phyloP scores from a whole-genome alignment of 2,888 invertebrate genomes.

The Ptilodon capucinus region DNA sequence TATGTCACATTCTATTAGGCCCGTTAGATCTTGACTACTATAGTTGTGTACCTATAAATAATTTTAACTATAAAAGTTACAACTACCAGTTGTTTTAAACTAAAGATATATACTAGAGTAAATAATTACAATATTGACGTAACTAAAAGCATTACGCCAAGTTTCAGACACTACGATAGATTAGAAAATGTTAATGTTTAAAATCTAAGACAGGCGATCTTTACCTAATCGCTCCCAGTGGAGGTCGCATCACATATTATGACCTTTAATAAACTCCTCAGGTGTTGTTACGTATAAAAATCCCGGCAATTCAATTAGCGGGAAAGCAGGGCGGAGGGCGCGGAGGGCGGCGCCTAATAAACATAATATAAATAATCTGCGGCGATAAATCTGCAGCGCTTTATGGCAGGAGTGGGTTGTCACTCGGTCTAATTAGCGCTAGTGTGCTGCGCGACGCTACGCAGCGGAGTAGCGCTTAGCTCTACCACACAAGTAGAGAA shows the following conservation, averaged over 20 bases:
- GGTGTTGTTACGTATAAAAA: conserved; percentile 73
- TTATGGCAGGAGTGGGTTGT: conserved; percentile 82
- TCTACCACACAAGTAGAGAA: neutral
- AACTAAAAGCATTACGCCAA: too few species aligned
- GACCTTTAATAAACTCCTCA: conserved; percentile 52
- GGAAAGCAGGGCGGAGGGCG: conserved; percentile 67
- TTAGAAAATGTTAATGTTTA: neutral
- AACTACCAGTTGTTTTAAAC: too few species aligned
- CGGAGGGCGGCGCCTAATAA: conserved; percentile 77
- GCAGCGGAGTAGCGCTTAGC: conserved; percentile 43
- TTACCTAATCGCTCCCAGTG: neutral
- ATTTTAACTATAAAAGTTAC: too few species aligned
- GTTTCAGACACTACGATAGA: too few species aligned
- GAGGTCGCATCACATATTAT: conserved; percentile 17
- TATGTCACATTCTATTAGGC: too few species aligned
- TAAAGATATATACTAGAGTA: too few species aligned
- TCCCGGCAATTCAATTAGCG: conserved; percentile 79
- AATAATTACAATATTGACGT: too few species aligned
- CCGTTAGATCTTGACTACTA: too few species aligned
- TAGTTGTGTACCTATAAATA: too few species aligned
- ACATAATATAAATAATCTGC: conserved; percentile 82
- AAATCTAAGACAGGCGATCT: neutral
- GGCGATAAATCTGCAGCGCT: conserved; percentile 81
- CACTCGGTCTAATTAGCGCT: conserved; percentile 80
- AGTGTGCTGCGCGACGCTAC: conserved; percentile 54